A percentile compares a stretch with the other conserved stretches of the same genome.
Evolutionary conservation across 2,113 vertebrate species (phyloP).

Genomic region (Okapia johnstoni): DNA sequence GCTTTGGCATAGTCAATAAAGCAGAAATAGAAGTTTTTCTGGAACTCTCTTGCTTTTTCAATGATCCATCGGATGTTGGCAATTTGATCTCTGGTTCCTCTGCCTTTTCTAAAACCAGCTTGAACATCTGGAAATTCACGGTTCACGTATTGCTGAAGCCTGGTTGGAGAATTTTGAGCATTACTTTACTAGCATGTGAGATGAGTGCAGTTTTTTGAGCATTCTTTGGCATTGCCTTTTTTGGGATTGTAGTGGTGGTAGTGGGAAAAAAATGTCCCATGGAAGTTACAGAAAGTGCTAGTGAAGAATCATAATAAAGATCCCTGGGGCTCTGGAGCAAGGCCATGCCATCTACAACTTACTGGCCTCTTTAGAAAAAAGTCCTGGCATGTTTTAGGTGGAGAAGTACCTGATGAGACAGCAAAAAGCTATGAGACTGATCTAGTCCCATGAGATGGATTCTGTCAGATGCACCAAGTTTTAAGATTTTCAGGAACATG

Average conservation of each 20-base stretch:
- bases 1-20: neutral
- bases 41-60: neutral
- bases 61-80: neutral
- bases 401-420: neutral
- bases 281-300: neutral
- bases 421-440: neutral
- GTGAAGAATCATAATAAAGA: neutral
- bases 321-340: neutral
- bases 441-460: too few relatives aligned
- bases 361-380: neutral
- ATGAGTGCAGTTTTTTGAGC: neutral
- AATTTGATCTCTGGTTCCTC: neutral
- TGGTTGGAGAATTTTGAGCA: neutral
- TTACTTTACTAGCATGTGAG: neutral
- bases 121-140: neutral
- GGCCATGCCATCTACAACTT: neutral
- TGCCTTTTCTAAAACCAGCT: neutral
- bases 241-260: neutral
- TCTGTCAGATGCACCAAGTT: neutral
- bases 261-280: neutral
- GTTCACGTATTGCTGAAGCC: neutral
- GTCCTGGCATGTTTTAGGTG: neutral
- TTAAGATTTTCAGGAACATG: neutral
- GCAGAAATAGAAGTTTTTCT: neutral
- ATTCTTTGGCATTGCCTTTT: neutral